Percentiles rank a stretch among this genome's conserved stretches.
Evolutionary conservation across 2,113 vertebrate species (phyloP).

Genomic region (Corynorhinus townsendii): DNA sequence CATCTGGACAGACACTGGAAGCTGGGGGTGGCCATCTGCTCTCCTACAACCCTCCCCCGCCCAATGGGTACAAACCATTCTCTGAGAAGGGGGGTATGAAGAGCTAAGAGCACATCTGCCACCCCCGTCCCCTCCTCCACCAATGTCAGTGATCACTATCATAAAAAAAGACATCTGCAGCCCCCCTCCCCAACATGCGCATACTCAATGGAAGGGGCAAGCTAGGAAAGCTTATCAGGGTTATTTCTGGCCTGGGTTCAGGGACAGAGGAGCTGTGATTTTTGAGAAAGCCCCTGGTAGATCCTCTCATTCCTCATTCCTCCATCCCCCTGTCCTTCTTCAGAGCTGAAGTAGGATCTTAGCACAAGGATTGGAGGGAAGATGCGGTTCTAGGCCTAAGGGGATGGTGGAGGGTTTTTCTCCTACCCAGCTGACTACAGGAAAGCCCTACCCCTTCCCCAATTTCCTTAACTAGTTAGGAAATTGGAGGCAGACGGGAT

Average conservation of each 20-base stretch:
- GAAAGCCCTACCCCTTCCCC: slow-evolving; percentile 36
- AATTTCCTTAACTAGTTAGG: slow-evolving; percentile 36
- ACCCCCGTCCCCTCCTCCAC: slow-evolving; percentile 34
- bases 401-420: not conserved
- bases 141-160: not conserved
- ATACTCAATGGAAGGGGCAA: not conserved
- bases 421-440: not conserved
- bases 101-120: slow-evolving; percentile 37
- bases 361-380: not conserved
- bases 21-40: slow-evolving; percentile 67
- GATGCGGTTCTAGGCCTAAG: not conserved
- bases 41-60: slow-evolving; percentile 26
- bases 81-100: not conserved
- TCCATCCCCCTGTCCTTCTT: not conserved
- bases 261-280: not conserved
- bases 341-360: not conserved
- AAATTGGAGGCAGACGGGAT: slow-evolving; percentile 14
- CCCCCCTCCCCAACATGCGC: not conserved
- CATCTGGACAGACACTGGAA: slow-evolving; percentile 61
- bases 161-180: slow-evolving; percentile 30
- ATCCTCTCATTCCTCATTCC: not conserved
- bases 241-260: not conserved
- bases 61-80: slow-evolving; percentile 65
- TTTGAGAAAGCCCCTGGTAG: not conserved
- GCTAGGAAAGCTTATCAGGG: not conserved